Conservation (phyloP, 2,797 vertebrate species). For the Tenualosa ilisha region DNA sequence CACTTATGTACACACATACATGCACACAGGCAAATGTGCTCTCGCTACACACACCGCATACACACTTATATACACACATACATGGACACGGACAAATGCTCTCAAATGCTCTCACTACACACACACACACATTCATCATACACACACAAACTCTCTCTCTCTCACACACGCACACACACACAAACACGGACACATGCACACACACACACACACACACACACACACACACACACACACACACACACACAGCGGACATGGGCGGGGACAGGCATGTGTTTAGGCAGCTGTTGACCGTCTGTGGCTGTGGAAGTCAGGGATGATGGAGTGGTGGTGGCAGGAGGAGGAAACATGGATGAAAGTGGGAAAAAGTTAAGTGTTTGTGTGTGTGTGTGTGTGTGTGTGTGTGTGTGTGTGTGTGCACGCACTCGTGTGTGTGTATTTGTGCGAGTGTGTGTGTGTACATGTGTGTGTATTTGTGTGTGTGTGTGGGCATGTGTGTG, state of each 20-base stretch:
- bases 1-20: not conserved
- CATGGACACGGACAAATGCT: not conserved
- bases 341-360: not conserved
- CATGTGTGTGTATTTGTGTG: not conserved
- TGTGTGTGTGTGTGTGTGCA: not conserved
- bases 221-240: slow-evolving; percentile 17
- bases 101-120: no score
- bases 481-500: not conserved
- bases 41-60: not conserved
- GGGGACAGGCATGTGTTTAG: slow-evolving; percentile 37
- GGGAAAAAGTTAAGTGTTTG: not conserved
- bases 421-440: not conserved
- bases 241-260: slow-evolving; percentile 13
- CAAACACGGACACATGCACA: not conserved
- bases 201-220: slow-evolving; percentile 20
- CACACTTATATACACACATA: not conserved
- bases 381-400: not conserved
- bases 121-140: not conserved
- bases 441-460: not conserved
- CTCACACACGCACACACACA: not conserved
- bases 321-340: not conserved
- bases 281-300: slow-evolving; percentile 52
- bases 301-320: not conserved
- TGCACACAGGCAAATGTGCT: not conserved
- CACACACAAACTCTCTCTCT: not conserved